A percentile compares a stretch with the other conserved stretches of the same genome.
Conservation (phyloP, 2,888 invertebrate genomes). For the Drosophila borborema region DNA sequence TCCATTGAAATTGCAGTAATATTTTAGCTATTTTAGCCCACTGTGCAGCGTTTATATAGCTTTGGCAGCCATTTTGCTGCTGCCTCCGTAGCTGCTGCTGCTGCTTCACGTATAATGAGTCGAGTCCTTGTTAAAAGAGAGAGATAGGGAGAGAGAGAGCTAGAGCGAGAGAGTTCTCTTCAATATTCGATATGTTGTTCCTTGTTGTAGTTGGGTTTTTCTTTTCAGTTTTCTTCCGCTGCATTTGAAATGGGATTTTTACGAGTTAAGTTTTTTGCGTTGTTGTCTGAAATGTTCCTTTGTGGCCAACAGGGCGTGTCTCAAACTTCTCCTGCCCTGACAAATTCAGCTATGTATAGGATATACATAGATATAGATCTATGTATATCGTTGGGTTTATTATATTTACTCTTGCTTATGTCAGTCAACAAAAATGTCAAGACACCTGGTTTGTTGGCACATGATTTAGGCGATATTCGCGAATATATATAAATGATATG, state of each 20-base stretch:
- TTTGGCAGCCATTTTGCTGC: conserved; percentile 53
- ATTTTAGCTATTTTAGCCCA: neutral
- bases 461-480: conserved; percentile 29
- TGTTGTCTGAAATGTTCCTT: conserved; percentile 29
- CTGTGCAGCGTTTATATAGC: conserved; percentile 15
- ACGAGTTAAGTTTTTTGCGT: neutral
- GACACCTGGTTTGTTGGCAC: conserved; percentile 63
- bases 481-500: conserved; percentile 12
- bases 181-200: conserved; percentile 20
- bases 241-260: conserved; percentile 1
- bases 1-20: neutral
- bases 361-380: neutral
- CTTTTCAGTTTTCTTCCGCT: conserved; percentile 20
- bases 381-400: neutral
- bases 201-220: conserved; percentile 32
- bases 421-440: conserved; percentile 68
- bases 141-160: neutral
- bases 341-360: neutral
- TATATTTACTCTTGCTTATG: conserved; percentile 49
- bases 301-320: conserved; percentile 51
- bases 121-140: conserved; percentile 38
- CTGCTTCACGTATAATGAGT: conserved; percentile 12
- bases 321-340: neutral
- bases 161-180: neutral
- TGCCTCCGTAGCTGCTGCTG: conserved; percentile 10